phyloP scores from a whole-genome alignment of 2,113 vertebrate species.

The Nanorana parkeri region DNA sequence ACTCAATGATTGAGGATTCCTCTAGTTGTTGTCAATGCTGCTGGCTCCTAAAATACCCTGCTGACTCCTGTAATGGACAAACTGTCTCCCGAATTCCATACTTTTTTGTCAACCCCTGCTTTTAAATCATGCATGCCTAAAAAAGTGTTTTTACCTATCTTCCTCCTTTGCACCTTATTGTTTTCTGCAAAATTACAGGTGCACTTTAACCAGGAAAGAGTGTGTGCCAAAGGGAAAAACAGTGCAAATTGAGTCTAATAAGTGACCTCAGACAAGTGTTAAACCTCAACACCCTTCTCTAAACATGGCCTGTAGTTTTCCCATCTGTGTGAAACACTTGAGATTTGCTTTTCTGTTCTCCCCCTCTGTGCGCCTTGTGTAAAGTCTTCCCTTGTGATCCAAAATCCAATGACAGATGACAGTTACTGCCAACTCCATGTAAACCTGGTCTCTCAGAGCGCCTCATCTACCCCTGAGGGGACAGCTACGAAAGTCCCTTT shows the following conservation, averaged over 20 bases:
- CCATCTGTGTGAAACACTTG: neutral
- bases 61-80: too few species aligned
- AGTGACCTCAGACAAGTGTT: neutral
- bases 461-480: neutral
- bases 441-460: slow-evolving; percentile 26
- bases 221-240: too few species aligned
- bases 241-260: neutral
- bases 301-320: slow-evolving; percentile 1
- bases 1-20: too few species aligned
- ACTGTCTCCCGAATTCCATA: too few species aligned
- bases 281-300: neutral
- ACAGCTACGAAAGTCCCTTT: accelerated
- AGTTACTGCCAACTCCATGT: slow-evolving; percentile 13
- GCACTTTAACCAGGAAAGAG: too few species aligned
- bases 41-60: too few species aligned
- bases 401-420: neutral
- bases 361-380: neutral
- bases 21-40: too few species aligned
- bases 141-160: too few species aligned
- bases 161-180: too few species aligned
- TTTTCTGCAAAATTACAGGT: too few species aligned
- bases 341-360: slow-evolving; percentile 1
- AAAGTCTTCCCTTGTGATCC: accelerated
- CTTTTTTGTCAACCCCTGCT: too few species aligned
- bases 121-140: too few species aligned